Evolutionary conservation across 1,140 invertebrate species (phyloP).

Genomic region (Leguminivora glycinivorella): DNA sequence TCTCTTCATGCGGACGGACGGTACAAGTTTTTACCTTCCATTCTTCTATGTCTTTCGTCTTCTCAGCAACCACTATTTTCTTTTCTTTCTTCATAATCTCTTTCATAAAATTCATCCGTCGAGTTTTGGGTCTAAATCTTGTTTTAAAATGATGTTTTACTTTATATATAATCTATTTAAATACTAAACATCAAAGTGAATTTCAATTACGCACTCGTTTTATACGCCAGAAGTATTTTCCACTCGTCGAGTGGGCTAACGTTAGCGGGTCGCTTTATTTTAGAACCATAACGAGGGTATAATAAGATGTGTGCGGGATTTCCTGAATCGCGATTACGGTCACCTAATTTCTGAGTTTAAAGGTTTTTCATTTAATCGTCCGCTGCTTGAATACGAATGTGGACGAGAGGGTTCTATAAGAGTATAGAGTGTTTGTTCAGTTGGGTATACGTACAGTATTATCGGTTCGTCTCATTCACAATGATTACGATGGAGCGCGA

Average conservation of each 20-base stretch:
- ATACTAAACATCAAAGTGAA: neutral
- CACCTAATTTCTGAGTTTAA: slow-evolving; percentile 23
- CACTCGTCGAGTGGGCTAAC: slow-evolving; percentile 10
- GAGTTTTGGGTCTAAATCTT: too few species aligned
- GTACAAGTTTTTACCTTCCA: too few species aligned
- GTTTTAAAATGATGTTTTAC: too few species aligned
- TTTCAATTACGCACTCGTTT: neutral
- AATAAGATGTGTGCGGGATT: slow-evolving; percentile 20
- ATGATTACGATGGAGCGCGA: too few species aligned
- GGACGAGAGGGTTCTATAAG: neutral
- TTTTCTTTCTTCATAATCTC: too few species aligned
- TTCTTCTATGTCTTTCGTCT: too few species aligned
- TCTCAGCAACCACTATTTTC: too few species aligned
- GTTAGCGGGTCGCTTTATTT: slow-evolving; percentile 14
- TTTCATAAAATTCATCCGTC: too few species aligned
- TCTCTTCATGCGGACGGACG: too few species aligned
- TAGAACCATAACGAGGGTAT: slow-evolving; percentile 21
- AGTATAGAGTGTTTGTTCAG: neutral
- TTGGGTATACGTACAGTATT: neutral
- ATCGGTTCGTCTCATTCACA: too few species aligned
- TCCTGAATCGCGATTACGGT: slow-evolving; percentile 8
- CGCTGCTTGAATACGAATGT: neutral
- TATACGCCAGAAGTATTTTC: neutral
- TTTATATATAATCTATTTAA: neutral
- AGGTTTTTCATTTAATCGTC: neutral